Evolutionary conservation across 2,113 vertebrate genomes (phyloP).

Genomic region (Acrocephalus kingi): DNA sequence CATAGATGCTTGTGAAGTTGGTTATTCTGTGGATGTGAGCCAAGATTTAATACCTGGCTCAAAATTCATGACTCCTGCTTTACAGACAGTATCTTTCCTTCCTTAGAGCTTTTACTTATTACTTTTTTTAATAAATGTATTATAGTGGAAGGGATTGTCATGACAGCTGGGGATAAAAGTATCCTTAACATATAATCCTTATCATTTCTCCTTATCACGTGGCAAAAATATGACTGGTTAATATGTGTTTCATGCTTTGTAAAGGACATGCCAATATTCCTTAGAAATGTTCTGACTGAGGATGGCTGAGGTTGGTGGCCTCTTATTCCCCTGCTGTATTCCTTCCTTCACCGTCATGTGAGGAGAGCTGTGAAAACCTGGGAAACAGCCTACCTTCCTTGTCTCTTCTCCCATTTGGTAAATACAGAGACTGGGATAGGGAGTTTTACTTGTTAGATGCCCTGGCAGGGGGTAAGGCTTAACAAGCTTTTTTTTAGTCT

Average conservation of each 20-base stretch:
- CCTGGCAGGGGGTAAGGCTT: background rate
- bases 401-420: background rate
- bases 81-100: background rate
- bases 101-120: background rate
- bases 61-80: background rate
- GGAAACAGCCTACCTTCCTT: background rate
- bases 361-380: background rate
- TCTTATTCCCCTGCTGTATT: background rate
- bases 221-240: background rate
- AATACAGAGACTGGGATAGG: background rate
- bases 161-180: background rate
- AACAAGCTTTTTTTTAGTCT: background rate
- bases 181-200: background rate
- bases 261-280: background rate
- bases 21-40: background rate
- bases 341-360: background rate
- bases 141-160: background rate
- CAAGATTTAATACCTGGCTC: background rate
- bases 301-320: background rate
- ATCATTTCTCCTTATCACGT: background rate
- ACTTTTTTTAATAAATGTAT: background rate
- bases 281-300: background rate
- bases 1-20: background rate
- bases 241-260: background rate
- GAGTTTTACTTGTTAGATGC: background rate